Base-by-base conservation (phyloP, 2,888 invertebrate genomes). In the Xestia c-nigrum region DNA sequence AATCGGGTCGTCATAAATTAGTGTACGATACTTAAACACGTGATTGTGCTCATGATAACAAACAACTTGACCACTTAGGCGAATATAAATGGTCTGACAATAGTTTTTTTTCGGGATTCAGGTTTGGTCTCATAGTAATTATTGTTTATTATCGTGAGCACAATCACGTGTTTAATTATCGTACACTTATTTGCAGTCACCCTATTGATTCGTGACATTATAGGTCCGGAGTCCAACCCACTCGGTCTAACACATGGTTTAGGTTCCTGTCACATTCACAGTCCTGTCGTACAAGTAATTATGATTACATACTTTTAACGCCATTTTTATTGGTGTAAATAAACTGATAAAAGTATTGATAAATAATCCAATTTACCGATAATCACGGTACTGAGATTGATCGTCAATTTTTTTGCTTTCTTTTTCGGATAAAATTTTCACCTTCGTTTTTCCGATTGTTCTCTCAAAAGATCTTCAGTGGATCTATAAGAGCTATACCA, bases 401-500 rank as follows among this genome's bases (percentile, higher is more conserved):
- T 16, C n/a, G 19, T 40, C 0, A 47, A 0, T 40, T 31, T 12
- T 24, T 24, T 38, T 55, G 38, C 24, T 43, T 52, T 67, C 16
- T 46, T 55, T 64, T 31, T 63, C 21, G 40, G 19, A 74, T 52
- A 14, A 21, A 0, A 7, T 43, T 67, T 24, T 38, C 19, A 31
- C 5, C 40, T 31, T 24, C 63, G 0, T 57, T 66, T 69, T 70
- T 64, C 16, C 57, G 12, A 31, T 52, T 70, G 57, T 76, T 72
- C 73, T 46, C 46, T 83, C 50, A 12, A 52, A 72, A 67, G 24
- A 50, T 66, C 55, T 40, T 71, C 55, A 43, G 73, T 73, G 69
- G 69, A 82, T 86, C 69, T 85, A 72, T 80, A 83, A 85, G 76
- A 69, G 77, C 83, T 85, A 85, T 89, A 85, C 83, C 82, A 89